Percentiles rank a stretch among this genome's conserved stretches.
Evolutionary conservation across 2,797 vertebrate genomes (phyloP).

Genomic region (Molossus molossus): DNA sequence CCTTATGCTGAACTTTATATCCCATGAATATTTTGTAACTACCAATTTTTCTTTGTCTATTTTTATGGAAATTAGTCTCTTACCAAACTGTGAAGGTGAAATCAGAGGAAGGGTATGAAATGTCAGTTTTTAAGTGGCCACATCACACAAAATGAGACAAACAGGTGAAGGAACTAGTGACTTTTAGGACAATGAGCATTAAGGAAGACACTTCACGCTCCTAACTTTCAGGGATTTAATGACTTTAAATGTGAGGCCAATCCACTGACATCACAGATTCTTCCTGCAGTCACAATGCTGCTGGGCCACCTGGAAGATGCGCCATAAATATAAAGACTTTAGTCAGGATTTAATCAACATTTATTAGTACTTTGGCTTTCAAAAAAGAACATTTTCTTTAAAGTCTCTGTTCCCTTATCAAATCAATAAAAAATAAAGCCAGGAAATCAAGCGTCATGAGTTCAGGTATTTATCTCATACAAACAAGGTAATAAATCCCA

Average conservation of each 20-base stretch:
- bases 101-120: not conserved
- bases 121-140: not conserved
- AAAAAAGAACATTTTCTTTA: not conserved
- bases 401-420: slow-evolving; percentile 3
- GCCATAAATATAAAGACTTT: not conserved
- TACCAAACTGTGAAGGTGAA: not conserved
- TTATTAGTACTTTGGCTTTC: slow-evolving; percentile 49
- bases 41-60: not conserved
- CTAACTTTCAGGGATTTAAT: not conserved
- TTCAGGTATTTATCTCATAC: slow-evolving; percentile 75
- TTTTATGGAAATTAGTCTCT: not conserved
- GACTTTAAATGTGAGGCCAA: not conserved
- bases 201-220: not conserved
- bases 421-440: slow-evolving; percentile 61
- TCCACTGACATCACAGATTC: slow-evolving; percentile 68
- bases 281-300: slow-evolving; percentile 65
- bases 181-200: not conserved
- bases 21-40: not conserved
- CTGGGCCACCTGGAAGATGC: not conserved
- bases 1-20: not conserved
- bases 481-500: slow-evolving; percentile 53
- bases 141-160: not conserved
- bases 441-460: slow-evolving; percentile 70
- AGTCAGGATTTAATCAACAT: not conserved
- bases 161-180: not conserved